Percentiles rank a stretch among this genome's conserved stretches.
phyloP scores from a whole-genome alignment of 2,113 vertebrate species.

The Zeus faber region DNA sequence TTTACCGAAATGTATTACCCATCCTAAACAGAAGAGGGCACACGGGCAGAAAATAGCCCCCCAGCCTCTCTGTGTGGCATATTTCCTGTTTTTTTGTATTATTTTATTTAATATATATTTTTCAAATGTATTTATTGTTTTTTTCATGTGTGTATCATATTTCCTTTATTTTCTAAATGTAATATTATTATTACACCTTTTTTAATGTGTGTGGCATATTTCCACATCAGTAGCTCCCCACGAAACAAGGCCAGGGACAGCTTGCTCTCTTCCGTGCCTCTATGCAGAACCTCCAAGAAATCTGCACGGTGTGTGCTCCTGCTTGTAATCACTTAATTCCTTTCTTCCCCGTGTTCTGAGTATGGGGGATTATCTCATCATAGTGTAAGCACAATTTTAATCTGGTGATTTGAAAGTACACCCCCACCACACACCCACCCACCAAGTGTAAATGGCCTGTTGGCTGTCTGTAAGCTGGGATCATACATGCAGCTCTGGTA shows the following conservation, averaged over 20 bases:
- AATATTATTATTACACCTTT: no score
- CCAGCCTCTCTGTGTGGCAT: slow-evolving; percentile 9
- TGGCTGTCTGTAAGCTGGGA: slow-evolving; percentile 30
- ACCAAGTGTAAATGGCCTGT: slow-evolving; percentile 38
- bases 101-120: no score
- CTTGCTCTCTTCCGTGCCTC: slow-evolving; percentile 27
- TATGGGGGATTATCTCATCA: slow-evolving; percentile 48
- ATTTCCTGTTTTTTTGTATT: no score
- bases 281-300: no score
- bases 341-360: no score
- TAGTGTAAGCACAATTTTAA: slow-evolving; percentile 30
- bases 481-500: slow-evolving; percentile 23
- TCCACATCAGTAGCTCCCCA: slow-evolving; percentile 23
- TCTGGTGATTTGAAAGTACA: slow-evolving; percentile 30
- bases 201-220: no score
- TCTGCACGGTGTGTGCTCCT: slow-evolving; percentile 32
- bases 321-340: slow-evolving; percentile 38
- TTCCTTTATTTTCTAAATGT: no score
- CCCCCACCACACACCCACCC: no score
- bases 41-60: slow-evolving; percentile 5
- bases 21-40: slow-evolving; percentile 27
- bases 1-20: slow-evolving; percentile 21
- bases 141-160: no score
- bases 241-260: slow-evolving; percentile 22
- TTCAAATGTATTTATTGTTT: no score